These are phyloP conservation scores for Cheirogaleus major DNA, from an alignment of 2,797 vertebrate species.

Conservation along the genomic window DNA sequence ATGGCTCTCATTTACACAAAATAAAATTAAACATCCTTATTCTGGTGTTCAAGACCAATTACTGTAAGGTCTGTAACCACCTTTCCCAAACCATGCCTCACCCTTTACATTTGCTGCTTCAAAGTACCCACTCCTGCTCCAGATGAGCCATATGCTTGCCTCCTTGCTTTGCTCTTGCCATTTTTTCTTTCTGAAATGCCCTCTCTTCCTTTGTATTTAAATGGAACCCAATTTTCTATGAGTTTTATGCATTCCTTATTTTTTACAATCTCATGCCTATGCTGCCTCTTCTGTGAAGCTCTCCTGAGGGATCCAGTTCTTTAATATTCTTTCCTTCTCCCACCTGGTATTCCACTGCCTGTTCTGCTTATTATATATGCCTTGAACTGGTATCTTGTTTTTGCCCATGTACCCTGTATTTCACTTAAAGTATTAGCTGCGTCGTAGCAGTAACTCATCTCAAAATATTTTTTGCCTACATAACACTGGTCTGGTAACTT, in stretches of 20 bases:
- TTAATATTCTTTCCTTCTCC: background rate
- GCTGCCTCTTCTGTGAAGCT: background rate
- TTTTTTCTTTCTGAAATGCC: background rate
- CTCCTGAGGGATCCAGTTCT: background rate
- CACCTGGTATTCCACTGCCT: background rate
- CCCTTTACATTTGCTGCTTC: background rate
- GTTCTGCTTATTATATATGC: background rate
- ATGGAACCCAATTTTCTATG: background rate
- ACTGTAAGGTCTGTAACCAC: background rate
- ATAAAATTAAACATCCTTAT: background rate
- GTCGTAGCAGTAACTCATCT: background rate
- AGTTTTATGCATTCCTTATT: background rate
- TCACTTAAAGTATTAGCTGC: background rate
- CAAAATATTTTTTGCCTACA: background rate
- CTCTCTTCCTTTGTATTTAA: background rate
- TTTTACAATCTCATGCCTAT: background rate
- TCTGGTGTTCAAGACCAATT: background rate
- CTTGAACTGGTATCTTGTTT: background rate
- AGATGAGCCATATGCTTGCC: background rate
- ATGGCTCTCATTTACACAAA: background rate
- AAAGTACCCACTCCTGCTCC: background rate
- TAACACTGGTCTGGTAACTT: background rate
- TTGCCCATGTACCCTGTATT: background rate
- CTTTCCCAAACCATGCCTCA: background rate
- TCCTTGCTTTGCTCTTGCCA: background rate